phyloP scores from a whole-genome alignment of 2,797 vertebrate genomes.

The Tokudaia muenninki region DNA sequence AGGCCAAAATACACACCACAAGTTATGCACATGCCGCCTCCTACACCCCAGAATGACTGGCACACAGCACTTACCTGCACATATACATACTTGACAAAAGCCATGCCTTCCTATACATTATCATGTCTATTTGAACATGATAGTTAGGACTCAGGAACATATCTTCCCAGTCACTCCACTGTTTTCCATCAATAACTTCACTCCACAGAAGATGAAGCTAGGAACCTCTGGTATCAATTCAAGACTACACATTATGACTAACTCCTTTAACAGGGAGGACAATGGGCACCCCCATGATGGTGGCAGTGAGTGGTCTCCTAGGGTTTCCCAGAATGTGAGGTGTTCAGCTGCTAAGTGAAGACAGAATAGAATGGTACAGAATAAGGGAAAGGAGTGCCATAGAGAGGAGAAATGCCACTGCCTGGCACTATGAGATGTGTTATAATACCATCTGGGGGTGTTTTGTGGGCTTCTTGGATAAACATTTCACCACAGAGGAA shows the following conservation, averaged over 20 bases:
- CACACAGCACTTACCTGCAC: constrained; percentile 92
- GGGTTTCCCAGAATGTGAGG: not conserved
- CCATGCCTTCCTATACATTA: constrained; percentile 96
- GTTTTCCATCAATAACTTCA: rapidly evolving
- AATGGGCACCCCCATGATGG: not conserved
- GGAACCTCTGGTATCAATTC: rapidly evolving
- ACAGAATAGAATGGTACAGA: not conserved
- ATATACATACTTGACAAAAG: constrained; percentile 93
- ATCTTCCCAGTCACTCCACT: not conserved
- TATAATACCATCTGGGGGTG: rapidly evolving
- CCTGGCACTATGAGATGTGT: not conserved
- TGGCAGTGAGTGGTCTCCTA: not conserved
- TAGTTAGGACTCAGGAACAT: constrained; percentile 86
- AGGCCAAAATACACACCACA: constrained; percentile 91
- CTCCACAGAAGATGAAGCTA: rapidly evolving
- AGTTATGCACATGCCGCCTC: constrained; percentile 95
- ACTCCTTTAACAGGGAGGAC: not conserved
- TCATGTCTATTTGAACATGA: constrained; percentile 95
- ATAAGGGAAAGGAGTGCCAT: not conserved
- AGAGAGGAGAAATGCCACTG: not conserved
- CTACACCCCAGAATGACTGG: constrained; percentile 92
- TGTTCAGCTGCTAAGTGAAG: too few relatives aligned
- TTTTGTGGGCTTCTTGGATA: not conserved
- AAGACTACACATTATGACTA: not conserved
- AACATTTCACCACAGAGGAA: not conserved